Evolutionary conservation across 2,888 invertebrate genomes (phyloP), one percentile per base, ranked within the genome.

Genomic region (Bombyx huttoni): DNA sequence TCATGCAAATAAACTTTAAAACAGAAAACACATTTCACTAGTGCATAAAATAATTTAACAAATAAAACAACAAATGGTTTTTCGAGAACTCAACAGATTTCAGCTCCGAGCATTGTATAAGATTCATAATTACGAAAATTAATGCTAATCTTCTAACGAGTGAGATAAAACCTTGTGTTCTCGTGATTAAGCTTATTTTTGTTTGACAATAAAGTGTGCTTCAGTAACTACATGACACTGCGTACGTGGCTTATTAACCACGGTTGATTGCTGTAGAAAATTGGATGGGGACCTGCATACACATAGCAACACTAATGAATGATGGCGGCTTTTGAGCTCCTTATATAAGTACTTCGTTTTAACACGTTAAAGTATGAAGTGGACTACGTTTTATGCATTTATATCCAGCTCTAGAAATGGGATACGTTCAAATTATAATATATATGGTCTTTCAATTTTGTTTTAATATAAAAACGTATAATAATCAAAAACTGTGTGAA

Each of bases 221-320:
- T 7, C 45, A 62, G 66, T 68, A 63, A 66, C 63, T 65, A 70
- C 67, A 67, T 68, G 69, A 70, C 66, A 63, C 47, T 70, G 67
- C 63, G 63, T 64, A 63, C 65, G 64, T 65, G 67, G 66, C 73
- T 75, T 76, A 79, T 77, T 80, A 81, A 73, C 75, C 65, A 66
- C 73, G 70, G 71, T 73, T 78, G 76, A 81, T 80, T 78, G 73
- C 72, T 65, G 68, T 64, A 62, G 72, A 68, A 74, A 78, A 78
- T 80, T 78, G 78, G 73, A 74, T 68, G 68, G 73, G 74, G 73
- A 74, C 69, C 65, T 69, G 66, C 68, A 70, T 71, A 69, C 65
- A 64, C 64, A 67, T 53, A 53, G 60, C 65, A 59, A 61, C 55
- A 63, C 60, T 63, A 59, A 64, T 70, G 40, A 70, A 68, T 65